Evolutionary conservation across 2,888 invertebrate species (phyloP), one percentile per base, ranked within the genome.

Genomic region (Tribolium freemani): DNA sequence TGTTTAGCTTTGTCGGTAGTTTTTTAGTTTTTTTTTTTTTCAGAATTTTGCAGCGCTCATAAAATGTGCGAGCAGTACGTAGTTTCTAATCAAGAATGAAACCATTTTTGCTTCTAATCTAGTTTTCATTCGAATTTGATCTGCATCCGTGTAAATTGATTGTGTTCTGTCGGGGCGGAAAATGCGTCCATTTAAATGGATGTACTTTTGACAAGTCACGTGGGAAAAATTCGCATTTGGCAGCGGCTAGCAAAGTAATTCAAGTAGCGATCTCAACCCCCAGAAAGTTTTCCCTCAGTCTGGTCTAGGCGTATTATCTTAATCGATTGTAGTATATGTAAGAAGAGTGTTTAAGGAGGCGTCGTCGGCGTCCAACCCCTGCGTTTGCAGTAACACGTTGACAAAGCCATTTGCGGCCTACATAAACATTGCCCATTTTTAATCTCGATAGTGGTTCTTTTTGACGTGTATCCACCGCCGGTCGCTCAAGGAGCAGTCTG

Each of bases 401-500:
- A 79, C 79, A 75, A 51, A 76, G 78, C 78, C 77, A 79, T 81
- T 81, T 79, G 76, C 73, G 77, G 75, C 76, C 76, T 78, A 75
- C 75, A 78, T 79, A 81, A 81, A 82, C 82, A 80, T 81, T 74
- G 80, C 75, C 75, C 72, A 73, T 82, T 82, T 82, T 82, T 79
- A 83, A 82, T 81, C 80, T 79, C 70, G 77, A 63, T 78, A 78
- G 79, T 81, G 76, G 74, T 57, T 46, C 48, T 58, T 73, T 58
- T 44, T 64, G 60, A 31, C 44, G 46, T 45, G 38, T 46, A 26
- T 71, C 45, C 58, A 71, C 63, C 54, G 61, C 31, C 46, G 60
- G 75, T 67, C 76, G 79, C 75, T 76, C 75, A 75, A 76, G 78
- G 74, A 79, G 60, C 75, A 75, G 80, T 79, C 84, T 84, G 84